Evolutionary conservation across 2,888 invertebrate genomes (phyloP).

Genomic region (Geotrupes spiniger): DNA sequence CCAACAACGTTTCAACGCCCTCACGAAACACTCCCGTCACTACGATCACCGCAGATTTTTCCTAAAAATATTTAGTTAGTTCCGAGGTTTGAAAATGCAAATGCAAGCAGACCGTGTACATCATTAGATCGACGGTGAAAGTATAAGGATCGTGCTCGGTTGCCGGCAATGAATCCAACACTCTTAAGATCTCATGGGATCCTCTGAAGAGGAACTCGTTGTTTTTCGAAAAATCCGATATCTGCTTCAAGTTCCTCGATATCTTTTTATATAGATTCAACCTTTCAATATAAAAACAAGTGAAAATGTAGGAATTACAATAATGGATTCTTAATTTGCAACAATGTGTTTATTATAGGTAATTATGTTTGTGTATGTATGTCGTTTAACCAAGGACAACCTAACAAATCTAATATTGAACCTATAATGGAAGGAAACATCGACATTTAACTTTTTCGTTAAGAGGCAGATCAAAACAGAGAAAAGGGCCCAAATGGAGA

Average conservation of each 20-base stretch:
- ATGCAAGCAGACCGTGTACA: conserved; percentile 56
- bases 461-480: too few relatives aligned
- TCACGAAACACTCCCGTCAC: conserved; percentile 67
- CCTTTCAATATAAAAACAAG: conserved; percentile 33
- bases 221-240: conserved; percentile 44
- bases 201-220: conserved; percentile 38
- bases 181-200: conserved; percentile 48
- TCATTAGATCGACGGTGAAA: conserved; percentile 65
- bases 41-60: conserved; percentile 54
- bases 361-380: too few relatives aligned
- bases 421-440: too few relatives aligned
- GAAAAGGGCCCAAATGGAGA: too few relatives aligned
- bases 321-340: too few relatives aligned
- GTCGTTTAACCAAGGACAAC: too few relatives aligned
- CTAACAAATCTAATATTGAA: too few relatives aligned
- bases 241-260: conserved; percentile 52
- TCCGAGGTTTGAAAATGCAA: background rate
- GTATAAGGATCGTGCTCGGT: conserved; percentile 65
- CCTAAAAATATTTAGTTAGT: conserved; percentile 34
- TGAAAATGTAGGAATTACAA: background rate
- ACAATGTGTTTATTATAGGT: too few relatives aligned
- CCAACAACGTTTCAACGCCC: conserved; percentile 51
- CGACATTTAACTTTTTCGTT: too few relatives aligned
- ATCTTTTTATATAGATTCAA: conserved; percentile 45
- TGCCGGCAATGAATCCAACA: conserved; percentile 55